Percentiles rank a stretch among this genome's conserved stretches.
Conservation (phyloP, 2,113 vertebrate species). For the Clarias magur region DNA sequence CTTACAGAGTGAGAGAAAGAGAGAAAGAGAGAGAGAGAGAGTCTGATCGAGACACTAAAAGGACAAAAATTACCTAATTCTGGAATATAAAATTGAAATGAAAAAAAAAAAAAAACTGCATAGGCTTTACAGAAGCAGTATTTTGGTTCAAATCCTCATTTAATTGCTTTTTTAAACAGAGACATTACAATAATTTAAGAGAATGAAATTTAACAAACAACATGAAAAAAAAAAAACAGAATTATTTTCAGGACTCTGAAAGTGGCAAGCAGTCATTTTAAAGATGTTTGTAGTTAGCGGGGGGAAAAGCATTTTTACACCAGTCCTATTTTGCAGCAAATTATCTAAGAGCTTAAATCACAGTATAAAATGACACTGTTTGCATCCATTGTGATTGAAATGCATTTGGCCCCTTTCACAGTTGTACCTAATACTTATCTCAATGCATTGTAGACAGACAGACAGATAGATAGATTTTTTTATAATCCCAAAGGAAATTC, state of each 20-base stretch:
- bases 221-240: neutral
- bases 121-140: too few species aligned
- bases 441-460: too few species aligned
- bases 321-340: neutral
- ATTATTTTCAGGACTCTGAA: neutral
- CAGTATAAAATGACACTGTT: neutral
- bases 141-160: neutral
- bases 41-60: neutral
- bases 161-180: neutral
- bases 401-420: neutral
- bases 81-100: neutral
- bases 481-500: too few species aligned
- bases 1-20: neutral
- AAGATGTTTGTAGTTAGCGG: neutral
- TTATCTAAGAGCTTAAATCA: neutral
- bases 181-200: neutral
- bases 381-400: neutral
- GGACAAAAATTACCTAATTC: neutral
- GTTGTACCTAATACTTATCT: too few species aligned
- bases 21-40: slow-evolving; percentile 1
- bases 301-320: neutral
- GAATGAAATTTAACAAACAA: neutral
- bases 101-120: neutral
- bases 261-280: neutral
- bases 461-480: too few species aligned